A percentile compares a stretch with the other conserved stretches of the same genome.
These are phyloP conservation scores for Neocrepidodera transversa DNA, from an alignment of 2,888 invertebrate species.

Conservation along the genomic window DNA sequence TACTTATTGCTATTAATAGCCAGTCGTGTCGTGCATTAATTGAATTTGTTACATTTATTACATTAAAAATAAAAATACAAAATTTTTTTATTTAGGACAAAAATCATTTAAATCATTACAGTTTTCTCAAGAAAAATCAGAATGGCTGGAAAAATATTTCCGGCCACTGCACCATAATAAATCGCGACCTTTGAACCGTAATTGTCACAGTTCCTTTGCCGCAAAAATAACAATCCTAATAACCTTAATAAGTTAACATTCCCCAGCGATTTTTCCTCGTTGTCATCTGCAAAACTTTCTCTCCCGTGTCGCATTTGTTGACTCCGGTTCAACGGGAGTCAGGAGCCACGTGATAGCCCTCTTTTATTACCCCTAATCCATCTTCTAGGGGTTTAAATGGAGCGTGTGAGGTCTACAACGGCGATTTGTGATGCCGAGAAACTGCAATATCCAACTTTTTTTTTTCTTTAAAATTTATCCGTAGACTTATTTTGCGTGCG, in stretches of 20 bases:
- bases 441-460: constrained; percentile 20
- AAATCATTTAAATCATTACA: no score
- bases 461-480: neutral
- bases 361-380: constrained; percentile 43
- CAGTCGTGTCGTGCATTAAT: no score
- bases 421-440: constrained; percentile 26
- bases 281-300: constrained; percentile 28
- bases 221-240: constrained; percentile 14
- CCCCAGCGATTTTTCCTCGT: constrained; percentile 18
- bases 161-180: no score
- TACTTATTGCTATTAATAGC: no score
- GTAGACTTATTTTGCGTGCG: constrained; percentile 2
- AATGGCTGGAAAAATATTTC: no score
- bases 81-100: no score
- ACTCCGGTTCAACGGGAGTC: constrained; percentile 29
- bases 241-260: constrained; percentile 25
- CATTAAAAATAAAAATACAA: no score
- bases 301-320: constrained; percentile 22
- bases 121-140: no score
- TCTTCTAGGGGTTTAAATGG: constrained; percentile 40
- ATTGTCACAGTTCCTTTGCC: constrained; percentile 11
- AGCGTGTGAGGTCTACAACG: constrained; percentile 36
- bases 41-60: no score
- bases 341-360: constrained; percentile 36
- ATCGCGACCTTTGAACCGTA: no score